phyloP scores from a whole-genome alignment of 2,888 invertebrate genomes.

The Notodonta ziczac region DNA sequence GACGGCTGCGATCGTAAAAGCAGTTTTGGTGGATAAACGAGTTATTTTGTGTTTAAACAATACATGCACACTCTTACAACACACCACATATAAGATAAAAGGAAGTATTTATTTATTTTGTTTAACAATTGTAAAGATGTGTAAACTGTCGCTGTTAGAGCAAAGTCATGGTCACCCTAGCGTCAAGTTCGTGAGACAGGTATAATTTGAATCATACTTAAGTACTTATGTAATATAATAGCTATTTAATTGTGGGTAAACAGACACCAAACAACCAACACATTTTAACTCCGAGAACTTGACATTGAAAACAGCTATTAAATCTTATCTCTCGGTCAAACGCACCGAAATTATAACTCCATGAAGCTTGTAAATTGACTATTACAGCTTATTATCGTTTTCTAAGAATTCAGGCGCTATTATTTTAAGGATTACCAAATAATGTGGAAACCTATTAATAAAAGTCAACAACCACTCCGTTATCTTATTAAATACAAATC shows the following conservation, averaged over 20 bases:
- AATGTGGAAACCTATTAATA: too few relatives aligned
- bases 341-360: background rate
- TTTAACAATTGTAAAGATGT: background rate
- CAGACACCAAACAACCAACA: constrained; percentile 43
- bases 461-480: too few relatives aligned
- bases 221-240: constrained; percentile 59
- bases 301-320: constrained; percentile 4
- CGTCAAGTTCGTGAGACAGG: constrained; percentile 34
- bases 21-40: background rate
- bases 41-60: background rate
- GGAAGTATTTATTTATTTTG: background rate
- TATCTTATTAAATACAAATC: too few relatives aligned
- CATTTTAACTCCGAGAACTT: constrained; percentile 27
- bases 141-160: constrained; percentile 5
- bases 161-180: constrained; percentile 31
- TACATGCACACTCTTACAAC: background rate
- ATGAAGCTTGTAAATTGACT: background rate
- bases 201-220: constrained; percentile 52
- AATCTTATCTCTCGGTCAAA: constrained; percentile 1
- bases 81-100: background rate
- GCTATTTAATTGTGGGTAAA: constrained; percentile 71
- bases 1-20: constrained; percentile 4
- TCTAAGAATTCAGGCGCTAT: background rate
- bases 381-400: background rate
- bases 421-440: background rate